Conservation (phyloP, 1,140 invertebrate species). For the Thalassaphorura encarpata region DNA sequence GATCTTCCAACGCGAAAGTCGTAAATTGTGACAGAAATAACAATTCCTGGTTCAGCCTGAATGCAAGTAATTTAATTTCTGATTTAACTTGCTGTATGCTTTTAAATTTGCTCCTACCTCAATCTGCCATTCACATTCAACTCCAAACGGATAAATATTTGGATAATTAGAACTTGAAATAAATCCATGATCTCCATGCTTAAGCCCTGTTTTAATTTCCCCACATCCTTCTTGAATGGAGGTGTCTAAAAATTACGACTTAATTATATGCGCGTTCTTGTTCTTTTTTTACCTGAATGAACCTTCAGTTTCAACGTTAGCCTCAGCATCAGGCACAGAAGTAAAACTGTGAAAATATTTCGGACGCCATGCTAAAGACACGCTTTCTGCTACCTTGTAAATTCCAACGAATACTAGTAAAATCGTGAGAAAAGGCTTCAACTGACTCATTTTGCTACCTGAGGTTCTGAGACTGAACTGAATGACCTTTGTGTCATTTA, state of each 20-base stretch:
- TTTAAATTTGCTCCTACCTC: background rate
- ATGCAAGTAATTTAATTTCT: too few relatives aligned
- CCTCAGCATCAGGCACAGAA: too few relatives aligned
- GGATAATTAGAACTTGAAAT: background rate
- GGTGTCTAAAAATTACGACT: too few relatives aligned
- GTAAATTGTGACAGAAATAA: background rate
- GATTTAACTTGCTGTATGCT: too few relatives aligned
- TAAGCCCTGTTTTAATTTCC: background rate
- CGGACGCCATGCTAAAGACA: background rate
- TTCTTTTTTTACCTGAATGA: background rate
- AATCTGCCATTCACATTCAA: background rate
- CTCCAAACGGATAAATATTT: background rate
- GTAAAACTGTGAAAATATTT: background rate
- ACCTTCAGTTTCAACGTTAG: background rate
- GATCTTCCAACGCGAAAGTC: background rate
- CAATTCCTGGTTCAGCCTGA: too few relatives aligned
- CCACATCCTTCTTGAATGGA: too few relatives aligned
- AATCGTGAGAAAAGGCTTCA: too few relatives aligned
- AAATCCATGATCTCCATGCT: background rate
- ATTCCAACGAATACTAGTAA: too few relatives aligned
- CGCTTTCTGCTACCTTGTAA: too few relatives aligned
- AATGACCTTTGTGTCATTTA: too few relatives aligned
- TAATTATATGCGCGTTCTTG: background rate
- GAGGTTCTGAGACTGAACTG: too few relatives aligned
- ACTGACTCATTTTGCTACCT: too few relatives aligned